Percentiles rank a stretch among this genome's conserved stretches.
phyloP scores from a whole-genome alignment of 2,797 vertebrate genomes.

The Tapera naevia region DNA sequence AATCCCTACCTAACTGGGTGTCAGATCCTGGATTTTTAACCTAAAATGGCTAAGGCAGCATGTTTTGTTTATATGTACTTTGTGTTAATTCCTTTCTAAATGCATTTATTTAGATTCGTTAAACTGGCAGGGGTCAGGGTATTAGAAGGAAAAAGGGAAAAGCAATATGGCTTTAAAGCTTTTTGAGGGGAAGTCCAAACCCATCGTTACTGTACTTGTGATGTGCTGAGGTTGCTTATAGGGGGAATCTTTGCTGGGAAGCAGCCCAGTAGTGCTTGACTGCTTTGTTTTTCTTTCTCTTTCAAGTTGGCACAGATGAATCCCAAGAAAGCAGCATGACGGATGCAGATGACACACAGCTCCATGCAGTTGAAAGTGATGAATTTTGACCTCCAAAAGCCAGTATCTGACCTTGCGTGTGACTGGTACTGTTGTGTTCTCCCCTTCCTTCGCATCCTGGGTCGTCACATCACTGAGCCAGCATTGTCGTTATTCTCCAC shows the following conservation, averaged over 20 bases:
- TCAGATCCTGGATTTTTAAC: not conserved
- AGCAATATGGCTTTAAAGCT: not conserved
- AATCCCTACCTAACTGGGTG: not conserved
- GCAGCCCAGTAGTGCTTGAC: not conserved
- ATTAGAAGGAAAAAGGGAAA: not conserved
- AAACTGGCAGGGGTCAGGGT: not conserved
- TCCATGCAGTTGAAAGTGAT: constrained; percentile 95
- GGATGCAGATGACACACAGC: constrained; percentile 94
- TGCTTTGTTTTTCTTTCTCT: not conserved
- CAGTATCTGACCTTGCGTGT: constrained; percentile 65
- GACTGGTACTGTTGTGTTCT: constrained; percentile 74
- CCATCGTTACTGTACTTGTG: fast-evolving
- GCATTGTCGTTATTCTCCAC: constrained; percentile 63
- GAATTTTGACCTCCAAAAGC: constrained; percentile 86
- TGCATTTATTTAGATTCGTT: not conserved
- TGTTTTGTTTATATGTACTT: fast-evolving
- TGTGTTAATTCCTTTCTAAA: not conserved
- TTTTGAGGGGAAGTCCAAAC: not conserved
- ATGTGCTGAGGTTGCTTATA: fast-evolving
- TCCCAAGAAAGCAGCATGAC: constrained; percentile 97
- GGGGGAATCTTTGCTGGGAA: not conserved
- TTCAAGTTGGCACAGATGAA: constrained; percentile 87
- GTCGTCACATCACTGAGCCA: constrained; percentile 74
- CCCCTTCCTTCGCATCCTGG: constrained; percentile 68
- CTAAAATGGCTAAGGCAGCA: not conserved